Evolutionary conservation across 2,888 invertebrate species (phyloP), one percentile per base, ranked within the genome.

Genomic region (Charanyca ferruginea): DNA sequence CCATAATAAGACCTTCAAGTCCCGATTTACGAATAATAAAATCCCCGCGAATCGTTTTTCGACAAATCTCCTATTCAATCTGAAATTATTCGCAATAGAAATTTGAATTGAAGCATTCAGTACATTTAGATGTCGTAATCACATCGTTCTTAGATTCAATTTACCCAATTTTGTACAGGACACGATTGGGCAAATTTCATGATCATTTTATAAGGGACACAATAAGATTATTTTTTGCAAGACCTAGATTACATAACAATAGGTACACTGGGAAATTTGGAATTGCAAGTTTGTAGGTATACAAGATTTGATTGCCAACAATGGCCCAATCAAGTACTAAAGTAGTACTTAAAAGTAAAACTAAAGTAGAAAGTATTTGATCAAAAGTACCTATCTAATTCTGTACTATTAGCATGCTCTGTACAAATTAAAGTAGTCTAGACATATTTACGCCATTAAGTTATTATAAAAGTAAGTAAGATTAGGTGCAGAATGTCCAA

Each of bases 41-140:
- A 87, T 83, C 80, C 78, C 73, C 72, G 73, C 77, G 83, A 86
- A 87, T 86, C 85, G 86, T 83, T 86, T 85, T 78, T 73, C 80
- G 72, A 45, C 81, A 77, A 84, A 86, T 85, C 80, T 42, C 49
- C 80, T 82, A 87, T 89, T 87, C 81, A 85, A 87, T 86, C 77
- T 74, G 69, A 82, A 86, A 86, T 89, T 85, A 86, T 85, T 83
- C 74, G 83, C 83, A 85, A 89, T 84, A 85, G 82, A 88, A 89
- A 85, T 87, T 86, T 85, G 84, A 86, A 87, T 85, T 75, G 81
- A 66, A 81, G 72, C 65, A 80, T 85, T 81, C 75, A 78, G 81
- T 84, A 84, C 80, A 82, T 86, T 87, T 83, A 76, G 83, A 81
- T 77, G 80, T 79, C 78, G 85, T 88, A 87, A 89, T 89, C 84